Evolutionary conservation across 2,888 invertebrate species (phyloP).

Genomic region (Drosophila affinis): DNA sequence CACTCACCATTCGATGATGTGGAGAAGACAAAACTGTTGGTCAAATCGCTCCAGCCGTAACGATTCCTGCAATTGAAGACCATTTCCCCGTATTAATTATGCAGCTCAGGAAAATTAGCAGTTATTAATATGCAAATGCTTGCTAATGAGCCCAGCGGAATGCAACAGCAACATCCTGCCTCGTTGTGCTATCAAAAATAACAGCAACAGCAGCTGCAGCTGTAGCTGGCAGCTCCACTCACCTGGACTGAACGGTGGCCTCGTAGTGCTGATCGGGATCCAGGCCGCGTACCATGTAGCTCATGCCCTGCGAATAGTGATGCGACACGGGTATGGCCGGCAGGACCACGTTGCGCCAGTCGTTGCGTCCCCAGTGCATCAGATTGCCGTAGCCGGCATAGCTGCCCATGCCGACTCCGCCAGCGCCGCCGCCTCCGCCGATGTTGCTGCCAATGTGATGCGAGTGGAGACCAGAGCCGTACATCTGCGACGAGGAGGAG

Average conservation of each 20-base stretch:
- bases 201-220: neutral
- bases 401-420: slow-evolving; percentile 51
- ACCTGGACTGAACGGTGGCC: slow-evolving; percentile 87
- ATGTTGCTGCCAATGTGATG: slow-evolving; percentile 79
- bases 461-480: slow-evolving; percentile 76
- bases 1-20: slow-evolving; percentile 87
- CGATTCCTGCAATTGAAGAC: slow-evolving; percentile 84
- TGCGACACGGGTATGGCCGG: slow-evolving; percentile 85
- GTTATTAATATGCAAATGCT: slow-evolving; percentile 54
- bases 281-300: slow-evolving; percentile 87
- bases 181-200: slow-evolving; percentile 27
- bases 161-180: slow-evolving; percentile 7
- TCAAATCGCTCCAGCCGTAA: slow-evolving; percentile 88
- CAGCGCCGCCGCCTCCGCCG: slow-evolving; percentile 33
- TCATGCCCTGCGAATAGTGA: slow-evolving; percentile 87
- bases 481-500: slow-evolving; percentile 72
- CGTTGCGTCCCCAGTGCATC: slow-evolving; percentile 84
- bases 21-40: slow-evolving; percentile 87
- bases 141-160: slow-evolving; percentile 42
- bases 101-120: slow-evolving; percentile 42
- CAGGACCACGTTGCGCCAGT: slow-evolving; percentile 86
- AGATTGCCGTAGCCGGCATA: slow-evolving; percentile 81
- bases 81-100: slow-evolving; percentile 52
- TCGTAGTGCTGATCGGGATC: slow-evolving; percentile 88
- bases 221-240: slow-evolving; percentile 49